phyloP scores from a whole-genome alignment of 2,113 vertebrate species.

The Grammomys surdaster region DNA sequence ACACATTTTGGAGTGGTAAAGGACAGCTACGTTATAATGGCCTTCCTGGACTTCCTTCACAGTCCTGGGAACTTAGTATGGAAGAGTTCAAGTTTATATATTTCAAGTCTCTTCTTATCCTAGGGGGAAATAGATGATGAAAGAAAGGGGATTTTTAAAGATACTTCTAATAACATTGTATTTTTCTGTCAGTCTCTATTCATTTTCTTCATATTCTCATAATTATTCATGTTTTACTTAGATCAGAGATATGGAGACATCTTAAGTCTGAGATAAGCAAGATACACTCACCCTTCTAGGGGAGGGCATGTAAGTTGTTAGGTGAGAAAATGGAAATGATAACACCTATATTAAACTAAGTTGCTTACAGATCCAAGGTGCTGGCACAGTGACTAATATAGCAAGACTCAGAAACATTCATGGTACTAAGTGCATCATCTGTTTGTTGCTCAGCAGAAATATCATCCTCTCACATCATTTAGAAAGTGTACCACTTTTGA shows the following conservation, averaged over 20 bases:
- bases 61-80: slow-evolving; percentile 45
- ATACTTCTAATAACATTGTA: not conserved
- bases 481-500: not conserved
- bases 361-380: not conserved
- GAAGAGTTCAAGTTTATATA: not conserved
- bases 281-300: not conserved
- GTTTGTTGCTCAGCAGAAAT: not conserved
- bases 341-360: not conserved
- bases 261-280: not conserved
- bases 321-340: not conserved
- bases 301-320: not conserved
- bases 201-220: not conserved
- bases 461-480: not conserved
- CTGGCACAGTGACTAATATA: too few species aligned
- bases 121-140: not conserved
- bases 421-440: not conserved
- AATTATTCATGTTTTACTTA: not conserved
- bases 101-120: slow-evolving; percentile 21
- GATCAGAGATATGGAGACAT: not conserved
- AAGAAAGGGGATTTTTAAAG: not conserved
- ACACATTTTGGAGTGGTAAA: slow-evolving; percentile 76
- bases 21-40: slow-evolving; percentile 63
- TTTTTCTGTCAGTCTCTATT: not conserved
- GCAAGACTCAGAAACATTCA: not conserved
- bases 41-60: slow-evolving; percentile 39